phyloP scores from a whole-genome alignment of 2,797 vertebrate genomes.

The Perodicticus potto region DNA sequence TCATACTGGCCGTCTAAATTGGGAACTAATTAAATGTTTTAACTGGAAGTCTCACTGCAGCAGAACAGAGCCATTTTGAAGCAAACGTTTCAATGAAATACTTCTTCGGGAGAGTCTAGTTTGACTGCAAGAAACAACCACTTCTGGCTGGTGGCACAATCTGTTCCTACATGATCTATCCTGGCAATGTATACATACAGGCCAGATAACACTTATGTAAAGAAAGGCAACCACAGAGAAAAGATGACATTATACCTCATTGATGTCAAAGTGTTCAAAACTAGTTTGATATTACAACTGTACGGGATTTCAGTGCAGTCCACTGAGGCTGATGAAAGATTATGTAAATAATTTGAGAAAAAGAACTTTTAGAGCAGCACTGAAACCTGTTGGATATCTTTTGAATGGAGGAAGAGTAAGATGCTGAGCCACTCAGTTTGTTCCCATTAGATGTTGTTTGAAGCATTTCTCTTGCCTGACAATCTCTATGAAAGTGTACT shows the following conservation, averaged over 20 bases:
- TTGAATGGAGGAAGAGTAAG: slow-evolving; percentile 73
- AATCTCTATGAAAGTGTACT: slow-evolving; percentile 59
- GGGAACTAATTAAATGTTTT: slow-evolving; percentile 83
- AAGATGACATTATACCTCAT: slow-evolving; percentile 2
- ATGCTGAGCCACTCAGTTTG: slow-evolving; percentile 71
- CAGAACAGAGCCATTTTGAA: slow-evolving; percentile 76
- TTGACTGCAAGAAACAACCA: slow-evolving; percentile 59
- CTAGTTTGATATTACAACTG: slow-evolving; percentile 20
- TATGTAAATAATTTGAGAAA: slow-evolving; percentile 41
- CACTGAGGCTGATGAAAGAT: background rate
- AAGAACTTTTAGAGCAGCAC: slow-evolving; percentile 48
- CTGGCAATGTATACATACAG: background rate
- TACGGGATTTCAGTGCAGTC: slow-evolving; percentile 34
- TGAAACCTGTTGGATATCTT: slow-evolving; percentile 62
- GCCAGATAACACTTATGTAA: slow-evolving; percentile 18
- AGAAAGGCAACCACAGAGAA: slow-evolving; percentile 30
- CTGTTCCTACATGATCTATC: background rate
- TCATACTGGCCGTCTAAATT: slow-evolving; percentile 78
- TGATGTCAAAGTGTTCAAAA: slow-evolving; percentile 35
- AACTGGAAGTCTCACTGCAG: slow-evolving; percentile 77
- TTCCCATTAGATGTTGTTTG: slow-evolving; percentile 74
- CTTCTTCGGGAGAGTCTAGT: slow-evolving; percentile 66
- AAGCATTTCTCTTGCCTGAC: slow-evolving; percentile 80
- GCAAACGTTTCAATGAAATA: slow-evolving; percentile 75
- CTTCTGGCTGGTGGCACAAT: slow-evolving; percentile 3